These are phyloP conservation scores for Caradrina clavipalpis DNA, from an alignment of 2,888 invertebrate genomes.

Conservation along the genomic window DNA sequence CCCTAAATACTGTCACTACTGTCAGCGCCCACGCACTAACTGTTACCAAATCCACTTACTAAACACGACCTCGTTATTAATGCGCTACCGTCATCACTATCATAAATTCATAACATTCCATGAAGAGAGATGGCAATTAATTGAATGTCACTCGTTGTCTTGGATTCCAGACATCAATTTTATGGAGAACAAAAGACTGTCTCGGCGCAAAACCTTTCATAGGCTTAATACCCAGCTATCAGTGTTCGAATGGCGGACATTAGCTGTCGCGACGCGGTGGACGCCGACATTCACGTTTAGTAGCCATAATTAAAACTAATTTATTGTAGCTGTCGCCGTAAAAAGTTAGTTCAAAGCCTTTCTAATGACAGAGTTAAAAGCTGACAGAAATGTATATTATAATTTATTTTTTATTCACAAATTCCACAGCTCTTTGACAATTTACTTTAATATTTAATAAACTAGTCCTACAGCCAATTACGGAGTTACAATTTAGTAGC, in stretches of 20 bases:
- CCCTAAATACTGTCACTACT: conserved; percentile 58
- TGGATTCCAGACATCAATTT: conserved; percentile 67
- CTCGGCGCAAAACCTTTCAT: conserved; percentile 66
- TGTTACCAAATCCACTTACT: conserved; percentile 47
- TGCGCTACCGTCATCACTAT: conserved; percentile 36
- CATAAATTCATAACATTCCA: conserved; percentile 43
- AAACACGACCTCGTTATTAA: conserved; percentile 56
- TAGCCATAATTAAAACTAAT: conserved; percentile 74
- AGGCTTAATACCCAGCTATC: conserved; percentile 73
- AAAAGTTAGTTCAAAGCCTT: conserved; percentile 40
- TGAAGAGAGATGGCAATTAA: conserved; percentile 57
- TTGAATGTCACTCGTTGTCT: conserved; percentile 64
- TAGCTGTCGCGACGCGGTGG: conserved; percentile 70
- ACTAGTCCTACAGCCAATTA: too few species aligned
- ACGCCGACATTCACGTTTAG: conserved; percentile 67
- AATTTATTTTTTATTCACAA: background rate
- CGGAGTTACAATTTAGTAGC: too few species aligned
- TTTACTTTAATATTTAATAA: too few species aligned
- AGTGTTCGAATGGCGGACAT: conserved; percentile 65
- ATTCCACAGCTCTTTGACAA: too few species aligned
- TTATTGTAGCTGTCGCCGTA: conserved; percentile 69
- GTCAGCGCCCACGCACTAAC: conserved; percentile 54
- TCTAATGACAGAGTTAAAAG: conserved; percentile 25
- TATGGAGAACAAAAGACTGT: conserved; percentile 72
- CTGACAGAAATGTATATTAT: conserved; percentile 10